Evolutionary conservation across 2,113 vertebrate species (phyloP), one percentile per base, ranked within the genome.

Genomic region (Oceanodroma tethys): DNA sequence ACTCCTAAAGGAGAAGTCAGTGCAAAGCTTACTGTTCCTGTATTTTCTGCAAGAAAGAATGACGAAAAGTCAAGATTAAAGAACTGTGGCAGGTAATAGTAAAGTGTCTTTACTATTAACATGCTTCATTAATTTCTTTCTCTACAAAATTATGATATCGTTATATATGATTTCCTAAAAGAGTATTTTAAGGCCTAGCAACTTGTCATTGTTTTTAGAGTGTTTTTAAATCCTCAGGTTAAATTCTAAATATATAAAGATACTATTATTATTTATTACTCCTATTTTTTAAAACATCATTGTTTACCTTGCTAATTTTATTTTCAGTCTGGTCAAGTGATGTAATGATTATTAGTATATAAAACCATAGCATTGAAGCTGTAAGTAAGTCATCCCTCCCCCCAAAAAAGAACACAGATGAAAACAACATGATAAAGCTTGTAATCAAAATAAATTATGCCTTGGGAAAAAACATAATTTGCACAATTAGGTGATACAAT

Each of bases 401-500:
- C 8, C 19, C 17, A 26, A 42, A 60, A 40, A 50, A 53, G 10
- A 86, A 88, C 68, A 82, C 16, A 65, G 79, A 93, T 81, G 26
- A 90, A 91, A 94, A 95, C 82, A 93, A 94, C 90, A 66, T 96
- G 97, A 97, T 95, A 96, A 96, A 95, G 3, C 42, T 81, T 40
- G 7, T 74, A 95, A 91, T 78, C 8, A 73, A 97, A 97, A 93
- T 42, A 91, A 96, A 80, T 79, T 88, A 71, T 91, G 81, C 59
- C 76, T 65, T 71, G 53, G 62, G 89, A 86, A 96, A 86, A 93
- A 97, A 85, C 8, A 27, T 80, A 95, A 93, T 92, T 91, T 96
- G 81, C 71, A 95, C 65, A 89, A 96, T 98, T 97, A 98, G 71
- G 74, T 43, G 88, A 59, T 95, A 97, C 88, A 97, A 97, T 94